Evolutionary conservation across 2,888 invertebrate genomes (phyloP).

Genomic region (Phasia obesa): DNA sequence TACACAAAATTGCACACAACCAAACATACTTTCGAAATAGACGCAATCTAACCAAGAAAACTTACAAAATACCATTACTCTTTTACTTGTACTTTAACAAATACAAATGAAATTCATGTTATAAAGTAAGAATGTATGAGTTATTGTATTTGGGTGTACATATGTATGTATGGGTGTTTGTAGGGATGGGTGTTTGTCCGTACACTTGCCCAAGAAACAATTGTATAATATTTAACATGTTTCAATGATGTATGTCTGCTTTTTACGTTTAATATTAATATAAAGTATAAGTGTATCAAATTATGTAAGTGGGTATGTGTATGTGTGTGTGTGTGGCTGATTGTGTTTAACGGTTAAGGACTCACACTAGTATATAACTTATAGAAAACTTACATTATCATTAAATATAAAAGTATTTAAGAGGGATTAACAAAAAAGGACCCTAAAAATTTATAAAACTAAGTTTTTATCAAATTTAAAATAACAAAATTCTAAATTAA

Average conservation of each 20-base stretch:
- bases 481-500: too few relatives aligned
- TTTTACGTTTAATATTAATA: conserved; percentile 39
- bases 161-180: conserved; percentile 12
- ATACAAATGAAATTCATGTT: conserved; percentile 39
- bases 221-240: conserved; percentile 65
- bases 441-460: neutral
- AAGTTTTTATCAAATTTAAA: too few relatives aligned
- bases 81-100: conserved; percentile 13
- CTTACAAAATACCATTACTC: conserved; percentile 51
- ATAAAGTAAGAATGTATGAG: conserved; percentile 11
- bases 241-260: conserved; percentile 68
- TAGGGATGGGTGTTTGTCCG: too few relatives aligned
- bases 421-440: neutral
- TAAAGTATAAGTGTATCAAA: neutral
- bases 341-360: conserved; percentile 61
- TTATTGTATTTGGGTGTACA: conserved; percentile 4
- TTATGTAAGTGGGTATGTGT: conserved; percentile 8
- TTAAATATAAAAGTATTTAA: conserved; percentile 45
- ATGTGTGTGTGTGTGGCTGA: conserved; percentile 8
- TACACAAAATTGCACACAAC: neutral
- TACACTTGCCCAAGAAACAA: conserved; percentile 52
- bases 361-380: conserved; percentile 61
- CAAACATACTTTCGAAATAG: conserved; percentile 1
- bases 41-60: conserved; percentile 62
- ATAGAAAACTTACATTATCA: conserved; percentile 69